A percentile compares a stretch with the other conserved stretches of the same genome.
Conservation (phyloP, 1,140 invertebrate genomes). For the Drosophila malerkotliana region DNA sequence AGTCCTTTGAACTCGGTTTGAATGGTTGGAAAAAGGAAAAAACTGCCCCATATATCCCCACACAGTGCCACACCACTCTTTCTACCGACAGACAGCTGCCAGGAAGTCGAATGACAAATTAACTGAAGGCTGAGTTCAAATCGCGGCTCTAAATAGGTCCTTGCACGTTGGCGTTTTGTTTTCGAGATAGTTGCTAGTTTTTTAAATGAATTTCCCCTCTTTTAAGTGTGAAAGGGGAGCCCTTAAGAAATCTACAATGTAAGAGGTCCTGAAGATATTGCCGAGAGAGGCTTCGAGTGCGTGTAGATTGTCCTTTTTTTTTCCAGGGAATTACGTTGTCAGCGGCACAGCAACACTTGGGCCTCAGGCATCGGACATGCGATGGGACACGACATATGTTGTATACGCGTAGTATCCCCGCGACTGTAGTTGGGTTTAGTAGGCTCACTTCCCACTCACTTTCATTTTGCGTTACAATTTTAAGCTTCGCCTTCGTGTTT, state of each 20-base stretch:
- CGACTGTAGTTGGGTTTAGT: background rate
- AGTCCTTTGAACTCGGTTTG: no score
- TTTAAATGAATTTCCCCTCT: constrained; percentile 52
- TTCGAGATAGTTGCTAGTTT: constrained; percentile 64
- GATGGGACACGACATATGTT: constrained; percentile 13
- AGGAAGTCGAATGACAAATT: constrained; percentile 82
- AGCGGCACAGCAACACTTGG: constrained; percentile 6
- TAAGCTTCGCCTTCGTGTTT: constrained; percentile 51
- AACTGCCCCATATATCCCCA: no score
- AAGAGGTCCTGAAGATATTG: background rate
- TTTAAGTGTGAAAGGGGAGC: constrained; percentile 14
- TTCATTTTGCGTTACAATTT: constrained; percentile 50
- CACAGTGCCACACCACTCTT: no score
- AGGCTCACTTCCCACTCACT: constrained; percentile 12
- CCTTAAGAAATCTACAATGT: background rate
- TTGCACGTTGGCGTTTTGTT: constrained; percentile 49
- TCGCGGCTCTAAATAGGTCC: constrained; percentile 8
- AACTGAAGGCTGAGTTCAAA: constrained; percentile 40
- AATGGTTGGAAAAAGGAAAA: no score
- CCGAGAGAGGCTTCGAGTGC: constrained; percentile 30
- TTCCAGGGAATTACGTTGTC: background rate
- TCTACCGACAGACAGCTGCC: constrained; percentile 60
- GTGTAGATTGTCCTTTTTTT: constrained; percentile 40
- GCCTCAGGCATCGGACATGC: constrained; percentile 18
- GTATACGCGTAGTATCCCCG: constrained; percentile 9